These are phyloP conservation scores for Dynastes hyllus DNA, from an alignment of 2,888 invertebrate species.

Conservation along the genomic window DNA sequence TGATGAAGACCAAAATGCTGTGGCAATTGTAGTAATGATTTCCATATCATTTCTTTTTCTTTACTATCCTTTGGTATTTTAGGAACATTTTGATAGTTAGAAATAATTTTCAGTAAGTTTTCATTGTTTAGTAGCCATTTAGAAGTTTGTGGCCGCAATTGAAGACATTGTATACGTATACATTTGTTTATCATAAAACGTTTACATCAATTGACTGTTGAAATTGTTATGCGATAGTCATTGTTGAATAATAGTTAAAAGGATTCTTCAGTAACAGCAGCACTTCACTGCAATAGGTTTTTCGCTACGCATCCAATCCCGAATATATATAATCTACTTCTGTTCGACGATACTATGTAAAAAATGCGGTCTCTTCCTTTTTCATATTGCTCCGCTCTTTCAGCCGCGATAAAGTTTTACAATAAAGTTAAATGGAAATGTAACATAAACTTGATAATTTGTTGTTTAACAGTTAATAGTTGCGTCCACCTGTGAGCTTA, in stretches of 20 bases:
- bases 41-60: too few relatives aligned
- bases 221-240: slow-evolving; percentile 9
- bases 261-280: slow-evolving; percentile 21
- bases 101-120: too few relatives aligned
- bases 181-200: too few relatives aligned
- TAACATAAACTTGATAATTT: slow-evolving; percentile 49
- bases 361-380: slow-evolving; percentile 45
- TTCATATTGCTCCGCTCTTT: slow-evolving; percentile 29
- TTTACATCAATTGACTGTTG: slow-evolving; percentile 16
- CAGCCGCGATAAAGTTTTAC: slow-evolving; percentile 44
- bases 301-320: slow-evolving; percentile 30
- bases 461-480: slow-evolving; percentile 49
- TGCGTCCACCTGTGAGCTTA: slow-evolving; percentile 52
- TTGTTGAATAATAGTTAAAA: slow-evolving; percentile 16
- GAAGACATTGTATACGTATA: too few relatives aligned
- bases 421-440: slow-evolving; percentile 48
- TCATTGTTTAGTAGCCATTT: too few relatives aligned
- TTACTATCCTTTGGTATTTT: too few relatives aligned
- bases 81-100: too few relatives aligned
- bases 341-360: slow-evolving; percentile 33
- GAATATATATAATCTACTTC: slow-evolving; percentile 47
- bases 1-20: too few relatives aligned
- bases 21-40: too few relatives aligned
- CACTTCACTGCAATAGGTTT: slow-evolving; percentile 19
- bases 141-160: too few relatives aligned